Base-by-base conservation (phyloP, 2,797 vertebrate genomes). In the Ataeniobius toweri region DNA sequence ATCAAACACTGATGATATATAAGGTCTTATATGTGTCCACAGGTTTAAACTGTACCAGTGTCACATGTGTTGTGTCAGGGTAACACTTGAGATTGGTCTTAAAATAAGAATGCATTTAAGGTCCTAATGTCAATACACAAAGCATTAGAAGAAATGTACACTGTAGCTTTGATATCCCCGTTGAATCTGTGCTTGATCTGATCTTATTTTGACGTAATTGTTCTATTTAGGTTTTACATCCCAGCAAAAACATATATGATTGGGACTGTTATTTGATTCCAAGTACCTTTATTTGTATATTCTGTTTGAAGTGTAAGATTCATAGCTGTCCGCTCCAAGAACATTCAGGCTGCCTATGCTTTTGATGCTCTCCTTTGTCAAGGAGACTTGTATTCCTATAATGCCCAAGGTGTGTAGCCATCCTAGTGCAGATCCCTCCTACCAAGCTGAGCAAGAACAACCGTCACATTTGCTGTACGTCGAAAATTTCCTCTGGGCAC, bases 301-400 rank as follows among this genome's bases (percentile, higher is more conserved):
- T n/a, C 41, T 5, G 24, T n/a, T 24, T 70, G 6, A 73, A 71
- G 41, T 65, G 13, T 80, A 46, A 44, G 36, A 73, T n/a, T 70
- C 31, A 31, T 80, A 53, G 28, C 31, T 76, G 70, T 80, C 75
- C 69, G 46, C 80, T 65, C 65, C 73, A 76, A 85, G 74, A 85
- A 75, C 85, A 61, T 79, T 83, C 26, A 71, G 22, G 1, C 9
- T 73, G 36, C 71, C 58, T 79, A 13, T 71, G 71, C 51, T 80
- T 73, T 81, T 83, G 26, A 59, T 16, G 1, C 7, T 53, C 56
- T 63, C 24, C 59, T 74, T 73, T 70, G 78, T 80, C 71, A 81
- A 83, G 76, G 79, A 80, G 70, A 91, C 73, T 80, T 39, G 81
- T 84, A 41, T 78, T 89, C 84, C 81, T 79, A 86, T 75, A 84